phyloP scores from a whole-genome alignment of 2,113 vertebrate species.

The Rhabdomys dilectus region DNA sequence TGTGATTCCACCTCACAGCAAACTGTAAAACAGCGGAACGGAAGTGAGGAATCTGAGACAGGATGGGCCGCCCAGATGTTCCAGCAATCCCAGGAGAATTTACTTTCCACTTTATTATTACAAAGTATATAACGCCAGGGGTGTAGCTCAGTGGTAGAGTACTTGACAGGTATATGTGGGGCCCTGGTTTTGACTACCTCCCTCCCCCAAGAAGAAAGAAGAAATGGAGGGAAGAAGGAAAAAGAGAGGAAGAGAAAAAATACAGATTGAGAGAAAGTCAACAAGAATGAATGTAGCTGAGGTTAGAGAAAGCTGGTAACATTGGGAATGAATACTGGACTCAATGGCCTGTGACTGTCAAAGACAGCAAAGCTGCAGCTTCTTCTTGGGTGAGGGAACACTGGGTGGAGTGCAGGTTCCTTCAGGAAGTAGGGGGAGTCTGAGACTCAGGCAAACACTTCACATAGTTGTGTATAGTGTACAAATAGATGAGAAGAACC shows the following conservation, averaged over 20 bases:
- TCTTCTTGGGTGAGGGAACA: not conserved
- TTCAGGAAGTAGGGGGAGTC: not conserved
- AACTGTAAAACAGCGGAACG: not conserved
- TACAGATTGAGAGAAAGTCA: not conserved
- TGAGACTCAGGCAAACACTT: not conserved
- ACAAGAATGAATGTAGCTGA: not conserved
- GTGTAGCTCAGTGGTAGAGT: not conserved
- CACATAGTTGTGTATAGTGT: not conserved
- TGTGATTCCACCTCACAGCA: not conserved
- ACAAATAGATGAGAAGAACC: not conserved
- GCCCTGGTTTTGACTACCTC: not conserved
- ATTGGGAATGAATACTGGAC: not conserved
- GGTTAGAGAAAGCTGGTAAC: not conserved
- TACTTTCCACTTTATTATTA: not conserved
- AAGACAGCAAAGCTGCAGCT: not conserved
- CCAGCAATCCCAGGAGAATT: not conserved
- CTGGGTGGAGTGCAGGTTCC: not conserved
- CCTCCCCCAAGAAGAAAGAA: not conserved
- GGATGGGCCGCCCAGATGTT: accelerated
- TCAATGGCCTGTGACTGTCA: not conserved
- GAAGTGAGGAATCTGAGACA: not conserved
- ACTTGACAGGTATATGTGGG: not conserved
- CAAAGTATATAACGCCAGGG: not conserved
- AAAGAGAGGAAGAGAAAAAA: not conserved
- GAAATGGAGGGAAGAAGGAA: not conserved